phyloP scores from a whole-genome alignment of 1,140 invertebrate species.

The Protaetia brevitarsis region DNA sequence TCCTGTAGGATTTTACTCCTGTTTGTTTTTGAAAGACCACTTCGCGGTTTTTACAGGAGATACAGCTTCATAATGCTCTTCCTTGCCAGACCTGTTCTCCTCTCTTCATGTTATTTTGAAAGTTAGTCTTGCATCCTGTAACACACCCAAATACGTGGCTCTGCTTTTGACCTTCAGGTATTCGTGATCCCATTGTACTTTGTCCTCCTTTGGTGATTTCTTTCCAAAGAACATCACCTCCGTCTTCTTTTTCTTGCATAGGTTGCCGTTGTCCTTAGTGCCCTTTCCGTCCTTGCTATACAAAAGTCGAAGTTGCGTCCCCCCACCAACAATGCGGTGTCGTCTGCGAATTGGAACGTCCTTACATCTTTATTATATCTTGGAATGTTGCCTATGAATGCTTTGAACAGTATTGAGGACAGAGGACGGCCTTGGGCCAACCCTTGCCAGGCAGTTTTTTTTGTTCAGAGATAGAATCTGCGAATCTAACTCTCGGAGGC shows the following conservation, averaged over 20 bases:
- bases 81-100: too few relatives aligned
- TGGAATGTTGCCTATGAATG: not conserved
- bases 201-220: not conserved
- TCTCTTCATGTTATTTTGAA: too few relatives aligned
- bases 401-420: not conserved
- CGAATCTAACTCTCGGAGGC: not conserved
- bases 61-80: not conserved
- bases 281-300: not conserved
- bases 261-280: not conserved
- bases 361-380: not conserved
- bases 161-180: not conserved
- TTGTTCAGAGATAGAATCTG: too few relatives aligned
- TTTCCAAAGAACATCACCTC: not conserved
- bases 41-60: not conserved
- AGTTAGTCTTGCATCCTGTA: too few relatives aligned
- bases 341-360: not conserved
- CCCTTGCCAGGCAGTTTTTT: not conserved
- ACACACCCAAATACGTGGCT: not conserved
- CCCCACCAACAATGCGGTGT: not conserved
- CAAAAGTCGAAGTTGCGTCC: not conserved
- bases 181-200: not conserved
- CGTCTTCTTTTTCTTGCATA: not conserved
- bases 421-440: too few relatives aligned
- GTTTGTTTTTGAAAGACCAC: not conserved
- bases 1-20: not conserved